These are phyloP conservation scores for Calameuta pallipes DNA, from an alignment of 2,888 invertebrate species.

Conservation along the genomic window DNA sequence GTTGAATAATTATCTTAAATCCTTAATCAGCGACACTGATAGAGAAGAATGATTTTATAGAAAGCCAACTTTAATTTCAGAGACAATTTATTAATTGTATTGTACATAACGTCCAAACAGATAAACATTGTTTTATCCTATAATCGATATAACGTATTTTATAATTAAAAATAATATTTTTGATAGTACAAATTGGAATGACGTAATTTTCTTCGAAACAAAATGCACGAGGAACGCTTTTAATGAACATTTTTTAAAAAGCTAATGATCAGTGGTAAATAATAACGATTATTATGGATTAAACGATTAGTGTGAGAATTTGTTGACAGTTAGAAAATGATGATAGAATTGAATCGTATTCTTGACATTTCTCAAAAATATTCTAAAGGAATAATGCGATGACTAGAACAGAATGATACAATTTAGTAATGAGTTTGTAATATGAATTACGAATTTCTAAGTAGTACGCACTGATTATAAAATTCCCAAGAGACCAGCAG, in stretches of 20 bases:
- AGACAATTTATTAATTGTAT: not conserved
- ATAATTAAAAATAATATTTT: not conserved
- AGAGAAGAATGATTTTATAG: not conserved
- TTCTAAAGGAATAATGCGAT: not conserved
- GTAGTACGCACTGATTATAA: not conserved
- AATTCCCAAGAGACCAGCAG: not conserved
- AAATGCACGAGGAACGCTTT: not conserved
- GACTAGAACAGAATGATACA: not conserved
- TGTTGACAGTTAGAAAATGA: not conserved
- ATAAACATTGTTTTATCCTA: not conserved
- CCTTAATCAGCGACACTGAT: not conserved
- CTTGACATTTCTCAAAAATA: slow-evolving; percentile 8
- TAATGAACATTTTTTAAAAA: not conserved
- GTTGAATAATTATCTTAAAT: slow-evolving; percentile 19
- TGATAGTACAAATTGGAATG: not conserved
- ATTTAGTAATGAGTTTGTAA: not conserved
- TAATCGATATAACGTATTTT: not conserved
- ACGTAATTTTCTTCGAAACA: not conserved
- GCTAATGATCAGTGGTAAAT: not conserved
- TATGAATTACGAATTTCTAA: not conserved
- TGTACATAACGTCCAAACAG: not conserved
- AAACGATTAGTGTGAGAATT: not conserved
- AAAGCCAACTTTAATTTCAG: not conserved
- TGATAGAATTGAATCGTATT: slow-evolving; percentile 13
- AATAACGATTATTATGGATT: not conserved